Evolutionary conservation across 1,140 invertebrate genomes (phyloP).

Genomic region (Trialeurodes vaporariorum): DNA sequence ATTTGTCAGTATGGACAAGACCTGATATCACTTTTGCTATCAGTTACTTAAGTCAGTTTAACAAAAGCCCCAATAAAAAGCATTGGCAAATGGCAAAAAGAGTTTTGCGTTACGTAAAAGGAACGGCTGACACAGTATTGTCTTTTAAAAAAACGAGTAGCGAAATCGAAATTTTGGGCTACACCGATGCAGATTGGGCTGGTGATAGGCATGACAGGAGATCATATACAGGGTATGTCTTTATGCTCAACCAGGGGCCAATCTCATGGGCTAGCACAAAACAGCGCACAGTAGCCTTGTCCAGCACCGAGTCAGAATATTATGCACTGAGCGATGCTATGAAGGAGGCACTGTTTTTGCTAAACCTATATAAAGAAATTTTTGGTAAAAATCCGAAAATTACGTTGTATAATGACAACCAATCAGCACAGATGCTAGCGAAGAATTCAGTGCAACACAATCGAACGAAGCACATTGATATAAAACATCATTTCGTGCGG

Average conservation of each 20-base stretch:
- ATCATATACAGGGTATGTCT: constrained; percentile 26
- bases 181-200: constrained; percentile 31
- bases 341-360: constrained; percentile 20
- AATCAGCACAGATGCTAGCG: constrained; percentile 14
- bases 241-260: constrained; percentile 16
- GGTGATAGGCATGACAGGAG: constrained; percentile 26
- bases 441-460: constrained; percentile 31
- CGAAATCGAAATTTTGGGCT: not conserved
- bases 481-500: constrained; percentile 29
- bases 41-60: constrained; percentile 18
- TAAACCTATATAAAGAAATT: constrained; percentile 16
- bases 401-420: not conserved
- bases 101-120: constrained; percentile 30
- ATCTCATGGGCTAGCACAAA: constrained; percentile 24
- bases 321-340: constrained; percentile 24
- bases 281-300: constrained; percentile 25
- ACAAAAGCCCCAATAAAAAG: constrained; percentile 9
- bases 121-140: constrained; percentile 24
- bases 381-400: not conserved
- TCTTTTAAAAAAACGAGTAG: not conserved
- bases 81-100: constrained; percentile 20
- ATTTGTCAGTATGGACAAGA: constrained; percentile 27
- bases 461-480: constrained; percentile 31
- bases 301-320: constrained; percentile 27
- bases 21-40: constrained; percentile 33